Base-by-base conservation (phyloP, 2,113 vertebrate species). In the Tichodroma muraria region DNA sequence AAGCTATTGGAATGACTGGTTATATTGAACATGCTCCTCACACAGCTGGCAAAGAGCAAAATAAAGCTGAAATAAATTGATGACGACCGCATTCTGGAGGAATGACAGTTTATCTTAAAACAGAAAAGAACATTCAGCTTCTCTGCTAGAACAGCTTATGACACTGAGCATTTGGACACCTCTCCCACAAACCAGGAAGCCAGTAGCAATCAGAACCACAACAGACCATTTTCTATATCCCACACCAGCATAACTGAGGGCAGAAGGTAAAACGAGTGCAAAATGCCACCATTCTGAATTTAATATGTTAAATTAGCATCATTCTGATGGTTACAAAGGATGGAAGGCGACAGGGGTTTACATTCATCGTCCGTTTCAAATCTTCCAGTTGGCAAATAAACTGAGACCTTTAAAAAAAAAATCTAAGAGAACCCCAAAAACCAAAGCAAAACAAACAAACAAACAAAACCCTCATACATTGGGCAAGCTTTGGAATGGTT, bases 31-130 rank as follows among this genome's bases (percentile, higher is more conserved):
- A 35, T 25, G 38, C 64, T 85, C 40, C 64, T 89, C 52, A 64
- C 47, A n/a, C 71, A 88, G 91, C 85, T 94, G 85, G 75, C 38
- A 24, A 80, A 91, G 49, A 93, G 87, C 44, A 94, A 88, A 88
- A 92, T 61, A 82, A 93, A 91, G 81, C 81, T 80, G 91, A 77
- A 95, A 88, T 45, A 85, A 95, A 90, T 59, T 83, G 85, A 88
- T 73, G 89, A 80, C 4, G 6, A 64, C n/a, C 68, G 68, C 61
- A 75, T 95, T 83, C 68, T 63, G 69, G 44, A 95, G 40, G 24
- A 85, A 72, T 56, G 68, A 77, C 47, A 78, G 66, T 80, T 89
- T 64, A 73, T 85, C 54, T 70, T 59, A 42, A 49, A 31, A 87
- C 45, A 70, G 61, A 75, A 91, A 81, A 79, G 35, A 76, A 37